A percentile compares a stretch with the other conserved stretches of the same genome.
phyloP scores from a whole-genome alignment of 2,888 invertebrate species.

The Synanthedon andrenaeformis region DNA sequence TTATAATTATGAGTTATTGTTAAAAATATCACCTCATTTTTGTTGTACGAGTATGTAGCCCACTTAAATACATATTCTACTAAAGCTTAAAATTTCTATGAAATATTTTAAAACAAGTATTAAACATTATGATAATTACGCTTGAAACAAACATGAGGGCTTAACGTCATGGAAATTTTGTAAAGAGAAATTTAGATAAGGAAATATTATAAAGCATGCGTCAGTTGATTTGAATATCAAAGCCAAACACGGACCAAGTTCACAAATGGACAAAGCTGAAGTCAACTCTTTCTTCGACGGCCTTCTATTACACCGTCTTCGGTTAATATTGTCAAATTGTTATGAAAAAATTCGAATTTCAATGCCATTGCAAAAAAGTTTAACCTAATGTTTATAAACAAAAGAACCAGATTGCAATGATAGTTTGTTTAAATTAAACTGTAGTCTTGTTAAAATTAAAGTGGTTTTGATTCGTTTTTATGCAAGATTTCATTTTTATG shows the following conservation, averaged over 20 bases:
- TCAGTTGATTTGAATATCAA: conserved; percentile 31
- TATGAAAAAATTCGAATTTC: not conserved
- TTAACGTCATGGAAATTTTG: conserved; percentile 1
- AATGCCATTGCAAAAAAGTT: not conserved
- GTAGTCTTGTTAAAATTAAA: too few relatives aligned
- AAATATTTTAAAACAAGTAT: not conserved
- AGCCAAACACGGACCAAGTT: conserved; percentile 4
- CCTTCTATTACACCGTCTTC: conserved; percentile 6
- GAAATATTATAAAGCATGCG: conserved; percentile 21
- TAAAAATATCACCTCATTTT: too few relatives aligned
- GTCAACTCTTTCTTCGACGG: conserved; percentile 14
- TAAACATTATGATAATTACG: conserved; percentile 18
- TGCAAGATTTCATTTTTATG: too few relatives aligned
- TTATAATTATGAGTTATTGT: too few relatives aligned
- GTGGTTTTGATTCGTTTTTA: too few relatives aligned
- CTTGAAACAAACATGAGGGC: conserved; percentile 1
- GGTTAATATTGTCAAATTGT: not conserved
- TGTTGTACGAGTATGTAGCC: too few relatives aligned
- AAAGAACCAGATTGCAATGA: too few relatives aligned
- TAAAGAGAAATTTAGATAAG: conserved; percentile 27
- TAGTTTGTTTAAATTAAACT: too few relatives aligned
- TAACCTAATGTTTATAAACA: not conserved
- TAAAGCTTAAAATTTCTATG: too few relatives aligned
- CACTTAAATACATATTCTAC: too few relatives aligned
- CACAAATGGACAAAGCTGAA: conserved; percentile 9